Conservation (phyloP, 2,113 vertebrate genomes). For the Zosterops borbonicus region DNA sequence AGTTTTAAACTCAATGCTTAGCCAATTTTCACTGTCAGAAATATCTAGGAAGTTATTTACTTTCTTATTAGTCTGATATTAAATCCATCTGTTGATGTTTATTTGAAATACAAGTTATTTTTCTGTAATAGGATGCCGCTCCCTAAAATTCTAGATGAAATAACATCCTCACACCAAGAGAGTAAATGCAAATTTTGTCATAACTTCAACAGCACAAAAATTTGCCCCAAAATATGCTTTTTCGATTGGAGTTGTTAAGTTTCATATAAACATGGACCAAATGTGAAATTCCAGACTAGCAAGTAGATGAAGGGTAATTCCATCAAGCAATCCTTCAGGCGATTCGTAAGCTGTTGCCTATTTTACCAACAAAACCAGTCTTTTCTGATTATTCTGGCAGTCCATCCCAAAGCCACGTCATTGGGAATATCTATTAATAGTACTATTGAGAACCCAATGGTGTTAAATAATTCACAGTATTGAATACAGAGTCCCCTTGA, state of each 20-base stretch:
- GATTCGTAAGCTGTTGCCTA: neutral
- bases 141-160: neutral
- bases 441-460: neutral
- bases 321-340: neutral
- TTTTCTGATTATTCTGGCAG: neutral
- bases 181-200: neutral
- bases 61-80: neutral
- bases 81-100: neutral
- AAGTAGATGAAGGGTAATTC: neutral
- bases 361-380: neutral
- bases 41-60: neutral
- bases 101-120: neutral
- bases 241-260: neutral
- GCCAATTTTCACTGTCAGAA: neutral
- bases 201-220: neutral
- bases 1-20: neutral
- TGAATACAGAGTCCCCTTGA: neutral
- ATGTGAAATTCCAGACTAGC: neutral
- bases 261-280: neutral
- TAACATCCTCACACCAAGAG: neutral
- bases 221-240: neutral
- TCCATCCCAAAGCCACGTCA: neutral
- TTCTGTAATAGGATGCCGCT: neutral
- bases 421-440: neutral
- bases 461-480: neutral